phyloP scores from a whole-genome alignment of 2,888 invertebrate genomes.

The Eristalis pertinax region DNA sequence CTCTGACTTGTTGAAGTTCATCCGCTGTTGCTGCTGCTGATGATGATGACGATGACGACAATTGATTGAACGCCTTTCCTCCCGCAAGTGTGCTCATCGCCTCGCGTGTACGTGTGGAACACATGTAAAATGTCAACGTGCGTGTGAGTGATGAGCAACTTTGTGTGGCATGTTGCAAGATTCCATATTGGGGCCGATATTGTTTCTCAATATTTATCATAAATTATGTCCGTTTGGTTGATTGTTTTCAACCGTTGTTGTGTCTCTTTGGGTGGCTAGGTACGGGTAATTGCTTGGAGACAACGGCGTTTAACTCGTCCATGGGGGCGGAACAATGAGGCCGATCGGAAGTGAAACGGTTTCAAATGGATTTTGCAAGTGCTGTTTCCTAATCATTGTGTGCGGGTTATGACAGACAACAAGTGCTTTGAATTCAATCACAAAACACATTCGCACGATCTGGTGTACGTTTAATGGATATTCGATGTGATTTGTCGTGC shows the following conservation, averaged over 20 bases:
- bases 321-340: conserved; percentile 50
- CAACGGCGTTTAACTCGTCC: conserved; percentile 5
- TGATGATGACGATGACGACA: conserved; percentile 50
- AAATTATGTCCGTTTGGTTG: conserved; percentile 25
- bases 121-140: background rate
- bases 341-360: conserved; percentile 37
- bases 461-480: background rate
- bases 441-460: background rate
- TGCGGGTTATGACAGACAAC: background rate
- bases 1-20: conserved; percentile 59
- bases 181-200: conserved; percentile 71
- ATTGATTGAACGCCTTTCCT: conserved; percentile 26
- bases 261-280: conserved; percentile 22
- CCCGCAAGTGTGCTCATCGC: background rate
- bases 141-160: conserved; percentile 51
- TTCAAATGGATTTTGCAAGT: conserved; percentile 5
- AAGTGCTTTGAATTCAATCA: background rate
- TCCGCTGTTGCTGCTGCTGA: conserved; percentile 46
- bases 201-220: conserved; percentile 51
- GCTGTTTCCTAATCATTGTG: background rate
- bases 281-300: conserved; percentile 32
- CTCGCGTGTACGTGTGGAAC: background rate
- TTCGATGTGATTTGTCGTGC: background rate
- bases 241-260: background rate
- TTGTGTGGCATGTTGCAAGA: conserved; percentile 63